phyloP scores from a whole-genome alignment of 2,113 vertebrate species.

The Leiothrix lutea region DNA sequence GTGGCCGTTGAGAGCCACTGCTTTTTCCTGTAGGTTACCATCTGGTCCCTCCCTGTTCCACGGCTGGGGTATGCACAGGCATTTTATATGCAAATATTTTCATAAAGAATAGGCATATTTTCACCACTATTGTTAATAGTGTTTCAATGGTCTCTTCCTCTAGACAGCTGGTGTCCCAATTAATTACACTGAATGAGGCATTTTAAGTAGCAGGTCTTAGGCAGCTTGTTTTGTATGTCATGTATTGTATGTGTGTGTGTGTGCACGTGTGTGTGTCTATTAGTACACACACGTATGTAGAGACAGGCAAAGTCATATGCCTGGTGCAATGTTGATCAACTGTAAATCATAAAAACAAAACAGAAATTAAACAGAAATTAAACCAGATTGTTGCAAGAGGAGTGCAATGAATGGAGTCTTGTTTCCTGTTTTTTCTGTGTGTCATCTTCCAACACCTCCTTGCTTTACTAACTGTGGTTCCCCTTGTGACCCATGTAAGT shows the following conservation, averaged over 20 bases:
- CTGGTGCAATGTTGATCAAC: not conserved
- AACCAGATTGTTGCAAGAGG: not conserved
- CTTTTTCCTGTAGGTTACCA: not conserved
- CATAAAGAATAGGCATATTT: not conserved
- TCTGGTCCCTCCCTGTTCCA: not conserved
- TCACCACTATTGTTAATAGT: not conserved
- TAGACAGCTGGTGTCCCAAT: not conserved
- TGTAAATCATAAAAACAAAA: not conserved
- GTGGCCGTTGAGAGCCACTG: not conserved
- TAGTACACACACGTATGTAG: not conserved
- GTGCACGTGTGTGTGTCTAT: not conserved
- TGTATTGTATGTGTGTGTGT: not conserved
- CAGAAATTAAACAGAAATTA: not conserved
- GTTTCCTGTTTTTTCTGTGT: rapidly evolving
- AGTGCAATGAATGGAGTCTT: not conserved
- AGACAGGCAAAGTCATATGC: not conserved
- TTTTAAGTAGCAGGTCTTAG: not conserved
- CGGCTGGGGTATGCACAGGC: not conserved
- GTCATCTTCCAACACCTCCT: not conserved
- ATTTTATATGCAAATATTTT: not conserved
- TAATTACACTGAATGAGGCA: not conserved
- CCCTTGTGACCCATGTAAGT: not conserved
- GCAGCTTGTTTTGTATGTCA: not conserved
- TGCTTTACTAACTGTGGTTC: not conserved
- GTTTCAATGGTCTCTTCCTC: not conserved